Conservation (phyloP, 2,888 invertebrate species). For the Drosophila buzzatii region DNA sequence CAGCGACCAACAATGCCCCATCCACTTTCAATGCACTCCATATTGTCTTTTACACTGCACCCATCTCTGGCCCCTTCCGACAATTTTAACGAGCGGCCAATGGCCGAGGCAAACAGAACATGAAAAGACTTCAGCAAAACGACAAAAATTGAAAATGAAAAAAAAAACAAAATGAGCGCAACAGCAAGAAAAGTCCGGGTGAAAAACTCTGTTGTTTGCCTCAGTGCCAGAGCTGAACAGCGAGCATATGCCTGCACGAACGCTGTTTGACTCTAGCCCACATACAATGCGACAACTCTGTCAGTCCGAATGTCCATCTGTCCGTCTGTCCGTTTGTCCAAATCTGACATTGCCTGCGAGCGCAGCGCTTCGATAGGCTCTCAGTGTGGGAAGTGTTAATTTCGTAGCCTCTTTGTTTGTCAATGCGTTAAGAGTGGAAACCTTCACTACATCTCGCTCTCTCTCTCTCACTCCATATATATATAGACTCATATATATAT, state of each 20-base stretch:
- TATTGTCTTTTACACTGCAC: slow-evolving; percentile 20
- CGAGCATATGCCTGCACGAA: neutral
- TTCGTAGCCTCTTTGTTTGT: slow-evolving; percentile 75
- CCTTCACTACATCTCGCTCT: neutral
- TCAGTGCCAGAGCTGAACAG: slow-evolving; percentile 16
- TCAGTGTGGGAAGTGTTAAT: slow-evolving; percentile 73
- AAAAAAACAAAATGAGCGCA: slow-evolving; percentile 48
- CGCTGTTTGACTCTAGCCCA: slow-evolving; percentile 44
- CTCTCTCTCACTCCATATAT: neutral
- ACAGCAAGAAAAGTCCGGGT: slow-evolving; percentile 34
- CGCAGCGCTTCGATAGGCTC: slow-evolving; percentile 65
- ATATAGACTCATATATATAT: neutral
- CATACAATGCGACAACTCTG: slow-evolving; percentile 17
- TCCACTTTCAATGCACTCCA: slow-evolving; percentile 10
- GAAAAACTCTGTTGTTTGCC: slow-evolving; percentile 70
- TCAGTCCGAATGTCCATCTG: neutral
- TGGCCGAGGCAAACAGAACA: slow-evolving; percentile 16
- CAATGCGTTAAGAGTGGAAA: slow-evolving; percentile 22
- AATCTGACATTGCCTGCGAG: slow-evolving; percentile 55
- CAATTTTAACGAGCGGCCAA: slow-evolving; percentile 66
- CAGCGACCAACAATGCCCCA: neutral
- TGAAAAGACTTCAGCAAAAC: slow-evolving; percentile 47
- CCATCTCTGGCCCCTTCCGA: slow-evolving; percentile 3
- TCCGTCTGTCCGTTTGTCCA: slow-evolving; percentile 15
- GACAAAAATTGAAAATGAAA: slow-evolving; percentile 68